Evolutionary conservation across 2,113 vertebrate genomes (phyloP).

Genomic region (Gallinago media): DNA sequence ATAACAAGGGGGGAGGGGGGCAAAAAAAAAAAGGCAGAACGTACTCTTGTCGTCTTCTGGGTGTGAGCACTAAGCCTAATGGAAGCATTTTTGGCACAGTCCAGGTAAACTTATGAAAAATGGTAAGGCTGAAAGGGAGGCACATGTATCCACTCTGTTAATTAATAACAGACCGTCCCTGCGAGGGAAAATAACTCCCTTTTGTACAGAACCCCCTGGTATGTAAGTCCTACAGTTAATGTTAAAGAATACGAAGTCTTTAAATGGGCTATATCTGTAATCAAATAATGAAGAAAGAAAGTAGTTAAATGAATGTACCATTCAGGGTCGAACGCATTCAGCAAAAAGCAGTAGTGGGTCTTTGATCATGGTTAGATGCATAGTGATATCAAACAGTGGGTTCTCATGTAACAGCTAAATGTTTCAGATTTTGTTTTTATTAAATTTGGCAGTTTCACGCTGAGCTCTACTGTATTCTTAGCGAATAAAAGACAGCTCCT

Average conservation of each 20-base stretch:
- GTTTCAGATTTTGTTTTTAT: constrained; percentile 85
- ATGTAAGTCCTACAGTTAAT: constrained; percentile 75
- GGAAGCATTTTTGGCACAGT: constrained; percentile 40
- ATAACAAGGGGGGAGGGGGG: too few species aligned
- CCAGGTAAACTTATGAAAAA: constrained; percentile 23
- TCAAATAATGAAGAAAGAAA: constrained; percentile 78
- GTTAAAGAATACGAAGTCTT: constrained; percentile 69
- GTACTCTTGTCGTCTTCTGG: not conserved
- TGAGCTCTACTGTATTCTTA: constrained; percentile 81
- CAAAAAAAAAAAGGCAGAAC: not conserved
- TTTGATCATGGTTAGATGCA: constrained; percentile 84
- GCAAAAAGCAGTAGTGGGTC: constrained; percentile 78
- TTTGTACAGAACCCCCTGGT: constrained; percentile 64
- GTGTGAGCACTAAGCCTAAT: not conserved
- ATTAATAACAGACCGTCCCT: constrained; percentile 57
- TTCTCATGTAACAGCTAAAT: constrained; percentile 82
- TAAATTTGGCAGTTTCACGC: constrained; percentile 84
- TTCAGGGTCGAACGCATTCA: constrained; percentile 76
- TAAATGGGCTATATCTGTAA: constrained; percentile 76
- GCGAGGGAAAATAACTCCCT: constrained; percentile 37
- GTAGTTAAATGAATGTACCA: constrained; percentile 75
- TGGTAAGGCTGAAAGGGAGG: constrained; percentile 6
- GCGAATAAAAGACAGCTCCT: constrained; percentile 79
- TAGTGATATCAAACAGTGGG: constrained; percentile 81
- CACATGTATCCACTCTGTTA: not conserved